phyloP scores from a whole-genome alignment of 1,140 invertebrate genomes.

The Leucophenga varia region DNA sequence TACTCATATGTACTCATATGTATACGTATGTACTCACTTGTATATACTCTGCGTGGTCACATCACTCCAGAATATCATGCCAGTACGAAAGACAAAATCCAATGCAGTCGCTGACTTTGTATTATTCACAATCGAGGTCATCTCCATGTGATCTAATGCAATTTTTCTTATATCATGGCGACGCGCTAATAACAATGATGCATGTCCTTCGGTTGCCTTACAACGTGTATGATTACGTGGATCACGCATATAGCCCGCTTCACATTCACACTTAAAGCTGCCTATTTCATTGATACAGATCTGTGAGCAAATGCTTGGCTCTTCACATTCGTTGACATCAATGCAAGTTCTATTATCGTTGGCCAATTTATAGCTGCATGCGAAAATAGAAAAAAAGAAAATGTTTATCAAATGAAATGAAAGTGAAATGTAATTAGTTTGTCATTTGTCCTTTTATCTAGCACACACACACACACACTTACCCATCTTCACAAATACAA shows the following conservation, averaged over 20 bases:
- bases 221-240: constrained; percentile 79
- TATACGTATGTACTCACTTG: constrained; percentile 72
- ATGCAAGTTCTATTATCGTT: constrained; percentile 75
- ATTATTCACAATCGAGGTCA: constrained; percentile 84
- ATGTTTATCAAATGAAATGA: neutral
- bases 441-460: neutral
- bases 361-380: constrained; percentile 62
- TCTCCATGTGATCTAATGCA: constrained; percentile 84
- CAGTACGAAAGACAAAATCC: constrained; percentile 86
- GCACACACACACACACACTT: constrained; percentile 6
- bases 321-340: constrained; percentile 91
- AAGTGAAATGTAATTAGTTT: neutral
- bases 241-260: constrained; percentile 81
- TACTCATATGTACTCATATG: no score
- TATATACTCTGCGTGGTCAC: constrained; percentile 86
- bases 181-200: constrained; percentile 79
- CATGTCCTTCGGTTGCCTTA: constrained; percentile 84
- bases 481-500: constrained; percentile 74
- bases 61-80: constrained; percentile 95
- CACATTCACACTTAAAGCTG: constrained; percentile 90
- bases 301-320: constrained; percentile 89
- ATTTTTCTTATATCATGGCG: constrained; percentile 88
- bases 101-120: constrained; percentile 84
- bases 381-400: neutral
- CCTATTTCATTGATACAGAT: constrained; percentile 89